Base-by-base conservation (phyloP, 2,113 vertebrate genomes). In the Rhinolophus ferrumequinum region DNA sequence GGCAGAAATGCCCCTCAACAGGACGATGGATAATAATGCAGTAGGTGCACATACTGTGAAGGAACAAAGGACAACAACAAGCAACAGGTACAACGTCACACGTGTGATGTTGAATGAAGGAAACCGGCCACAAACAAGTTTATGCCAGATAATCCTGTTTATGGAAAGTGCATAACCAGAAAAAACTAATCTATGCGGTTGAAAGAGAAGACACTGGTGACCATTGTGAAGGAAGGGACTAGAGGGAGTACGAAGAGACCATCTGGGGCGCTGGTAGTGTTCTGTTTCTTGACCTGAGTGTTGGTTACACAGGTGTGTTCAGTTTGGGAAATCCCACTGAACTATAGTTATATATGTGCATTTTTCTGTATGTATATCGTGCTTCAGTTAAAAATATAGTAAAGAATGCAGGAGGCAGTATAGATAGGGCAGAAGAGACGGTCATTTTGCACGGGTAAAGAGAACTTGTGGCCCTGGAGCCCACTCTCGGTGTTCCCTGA, bases 401-500 rank as follows among this genome's bases (percentile, higher is more conserved):
- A 81, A 94, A 95, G 41, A 70, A 81, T 84, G 54, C 72, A 93
- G 1, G 66, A 96, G 86, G 90, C 54, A 87, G 90, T 60, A 44
- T 5, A 72, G 50, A 93, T 22, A 19, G 44, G 41, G 18, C 9
- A 92, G 70, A 92, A 69, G 84, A 87, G 66, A 83, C 24, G 60
- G 85, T n/a, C 75, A 19, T 14, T 95, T 94, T 64, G 73, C 90
- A 26, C 22, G 80, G 81, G 41, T 83, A 96, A 79, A 93, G 80
- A 52, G 88, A 64, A 93, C 52, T 75, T 5, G 26, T 54, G 96
- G 97, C 52, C 80, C 90, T 76, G 60, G 67, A n/a, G 33, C 47
- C 35, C 33, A n/a, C 85, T 97, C 87, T 95, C 92, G 85, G 69
- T 60, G 70, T 72, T 95, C 70, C 88, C 58, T 85, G 95, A 58